Conservation (phyloP, 1,140 invertebrate genomes). For the Micrasema longulum region DNA sequence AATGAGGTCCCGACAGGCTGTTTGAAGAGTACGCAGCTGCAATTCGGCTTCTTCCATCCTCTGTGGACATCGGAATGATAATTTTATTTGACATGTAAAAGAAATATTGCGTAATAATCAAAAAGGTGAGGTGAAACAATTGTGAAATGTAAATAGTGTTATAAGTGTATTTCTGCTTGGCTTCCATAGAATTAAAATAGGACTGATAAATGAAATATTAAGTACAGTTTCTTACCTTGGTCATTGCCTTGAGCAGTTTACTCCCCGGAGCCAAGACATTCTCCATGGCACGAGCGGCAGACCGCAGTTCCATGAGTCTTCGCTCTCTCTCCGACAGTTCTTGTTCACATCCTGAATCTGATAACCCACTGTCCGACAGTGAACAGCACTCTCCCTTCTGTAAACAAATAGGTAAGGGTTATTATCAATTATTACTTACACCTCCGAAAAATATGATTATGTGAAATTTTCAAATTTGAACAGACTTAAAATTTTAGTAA, state of each 20-base stretch:
- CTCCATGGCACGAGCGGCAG: conserved; percentile 76
- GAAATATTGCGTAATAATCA: too few species aligned
- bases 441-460: too few species aligned
- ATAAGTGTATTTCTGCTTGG: too few species aligned
- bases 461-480: too few species aligned
- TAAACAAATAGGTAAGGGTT: too few species aligned
- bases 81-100: too few species aligned
- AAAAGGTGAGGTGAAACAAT: too few species aligned
- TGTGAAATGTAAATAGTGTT: too few species aligned
- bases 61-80: conserved; percentile 57
- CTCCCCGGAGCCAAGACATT: conserved; percentile 75
- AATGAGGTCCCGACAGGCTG: conserved; percentile 81
- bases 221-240: conserved; percentile 57
- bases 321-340: conserved; percentile 80
- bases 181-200: too few species aligned
- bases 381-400: conserved; percentile 65
- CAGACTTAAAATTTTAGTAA: too few species aligned
- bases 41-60: conserved; percentile 83
- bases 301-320: conserved; percentile 74
- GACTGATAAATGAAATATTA: too few species aligned
- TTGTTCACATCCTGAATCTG: conserved; percentile 81
- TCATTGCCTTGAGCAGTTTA: conserved; percentile 72
- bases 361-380: conserved; percentile 80
- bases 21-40: conserved; percentile 81
- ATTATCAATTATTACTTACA: too few species aligned